Base-by-base conservation (phyloP, 1,140 invertebrate genomes). In the Oncopodura yosiiana region DNA sequence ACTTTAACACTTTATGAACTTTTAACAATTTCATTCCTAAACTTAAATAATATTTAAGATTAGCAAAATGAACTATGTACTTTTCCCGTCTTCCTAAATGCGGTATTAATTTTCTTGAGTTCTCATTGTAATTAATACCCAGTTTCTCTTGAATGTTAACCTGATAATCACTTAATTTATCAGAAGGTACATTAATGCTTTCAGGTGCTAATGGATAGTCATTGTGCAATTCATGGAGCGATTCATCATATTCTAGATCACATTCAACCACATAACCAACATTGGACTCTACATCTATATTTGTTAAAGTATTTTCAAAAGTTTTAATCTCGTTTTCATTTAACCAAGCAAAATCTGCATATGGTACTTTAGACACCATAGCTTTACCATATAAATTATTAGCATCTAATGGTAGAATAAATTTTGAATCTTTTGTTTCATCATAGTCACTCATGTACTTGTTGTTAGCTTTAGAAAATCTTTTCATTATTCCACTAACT, bases 41-140 rank as follows among this genome's bases (percentile, higher is more conserved):
- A 43, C 67, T 45, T 21, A 76, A n/a, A 58, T 68, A 73, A 64
- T 74, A 72, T 67, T 75, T 65, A 29, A 77, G 67, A 64, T 70
- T 73, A 54, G 61, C 49, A 66, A 74, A 74, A 66, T 77, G 75
- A 34, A 77, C 68, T 34, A 71, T 62, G 67, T 76, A 77, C 26
- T 71, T 71, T 51, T 61, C 56, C 68, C 69, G 69, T 24, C 56
- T 27, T 30, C 56, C 36, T 34, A 60, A 53, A 46, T 58, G 61
- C 23, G 52, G 57, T 23, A 58, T 27, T 9, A 68, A 53, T 57
- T 67, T 66, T 32, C 19, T 11, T 32, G 50, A 44, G 44, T 56
- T 23, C 19, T 48, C 23, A 34, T 36, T 41, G 21, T 55, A 49
- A 12, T 49, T 49, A 5, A 48, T 38, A 2, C 19, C 6, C 5